phyloP scores from a whole-genome alignment of 2,888 invertebrate species.

The Mesorhabditis belari region DNA sequence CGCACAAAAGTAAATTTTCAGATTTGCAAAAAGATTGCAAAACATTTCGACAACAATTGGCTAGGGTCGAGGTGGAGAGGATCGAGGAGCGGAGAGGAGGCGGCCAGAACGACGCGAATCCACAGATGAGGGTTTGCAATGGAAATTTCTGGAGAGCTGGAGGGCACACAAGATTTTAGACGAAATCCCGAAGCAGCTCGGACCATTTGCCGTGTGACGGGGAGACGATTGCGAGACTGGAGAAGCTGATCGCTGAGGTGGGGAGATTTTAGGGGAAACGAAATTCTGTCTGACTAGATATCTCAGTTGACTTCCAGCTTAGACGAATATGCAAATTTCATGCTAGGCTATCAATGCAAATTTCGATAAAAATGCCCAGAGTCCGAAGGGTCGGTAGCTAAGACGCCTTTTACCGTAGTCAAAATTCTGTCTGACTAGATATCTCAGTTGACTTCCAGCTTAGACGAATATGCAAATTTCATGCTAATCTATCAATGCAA shows the following conservation, averaged over 20 bases:
- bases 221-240: conserved; percentile 2
- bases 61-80: conserved; percentile 17
- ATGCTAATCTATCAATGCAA: no score
- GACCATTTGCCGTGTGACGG: not conserved
- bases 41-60: conserved; percentile 31
- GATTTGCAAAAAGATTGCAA: conserved; percentile 36
- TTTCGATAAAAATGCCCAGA: no score
- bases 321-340: no score
- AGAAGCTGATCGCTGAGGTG: conserved; percentile 7
- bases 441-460: no score
- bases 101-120: not conserved
- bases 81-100: not conserved
- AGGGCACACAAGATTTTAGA: no score
- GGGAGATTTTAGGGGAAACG: not conserved
- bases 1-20: not conserved
- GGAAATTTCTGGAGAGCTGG: not conserved
- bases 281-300: not conserved
- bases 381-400: no score
- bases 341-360: no score
- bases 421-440: no score
- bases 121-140: not conserved
- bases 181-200: no score
- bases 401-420: no score
- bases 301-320: no score
- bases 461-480: no score